Evolutionary conservation across 2,113 vertebrate genomes (phyloP).

Genomic region (Microcebus lehilahytsara): DNA sequence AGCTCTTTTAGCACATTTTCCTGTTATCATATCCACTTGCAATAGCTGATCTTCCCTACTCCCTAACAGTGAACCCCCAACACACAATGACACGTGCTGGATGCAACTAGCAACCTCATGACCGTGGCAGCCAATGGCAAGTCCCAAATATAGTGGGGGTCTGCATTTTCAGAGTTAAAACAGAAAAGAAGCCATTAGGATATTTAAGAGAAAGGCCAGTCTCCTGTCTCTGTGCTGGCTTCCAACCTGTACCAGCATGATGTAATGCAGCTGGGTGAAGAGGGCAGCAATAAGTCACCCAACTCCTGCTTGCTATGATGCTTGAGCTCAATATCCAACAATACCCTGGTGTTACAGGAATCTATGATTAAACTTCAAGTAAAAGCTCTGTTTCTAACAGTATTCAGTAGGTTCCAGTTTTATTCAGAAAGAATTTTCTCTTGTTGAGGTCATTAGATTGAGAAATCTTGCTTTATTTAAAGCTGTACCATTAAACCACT

Average conservation of each 20-base stretch:
- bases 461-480: slow-evolving; percentile 72
- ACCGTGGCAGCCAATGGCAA: not conserved
- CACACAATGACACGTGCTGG: not conserved
- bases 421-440: slow-evolving; percentile 59
- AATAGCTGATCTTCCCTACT: slow-evolving; percentile 38
- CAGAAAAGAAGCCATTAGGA: not conserved
- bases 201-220: not conserved
- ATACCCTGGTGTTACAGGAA: not conserved
- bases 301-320: not conserved
- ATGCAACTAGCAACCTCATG: slow-evolving; percentile 31
- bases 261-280: not conserved
- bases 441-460: slow-evolving; percentile 62
- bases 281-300: not conserved
- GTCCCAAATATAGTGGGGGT: not conserved
- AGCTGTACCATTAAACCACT: slow-evolving; percentile 59
- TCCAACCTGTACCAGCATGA: not conserved
- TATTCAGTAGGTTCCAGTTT: slow-evolving; percentile 38
- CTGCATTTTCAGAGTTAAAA: not conserved
- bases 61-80: not conserved
- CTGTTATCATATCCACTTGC: slow-evolving; percentile 68
- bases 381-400: slow-evolving; percentile 50
- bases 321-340: not conserved
- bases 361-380: not conserved
- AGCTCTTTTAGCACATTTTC: slow-evolving; percentile 73
- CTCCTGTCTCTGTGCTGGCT: not conserved